Percentiles rank a stretch among this genome's conserved stretches.
These are phyloP conservation scores for Urosaurus nigricauda DNA, from an alignment of 2,797 vertebrate genomes.

Conservation along the genomic window DNA sequence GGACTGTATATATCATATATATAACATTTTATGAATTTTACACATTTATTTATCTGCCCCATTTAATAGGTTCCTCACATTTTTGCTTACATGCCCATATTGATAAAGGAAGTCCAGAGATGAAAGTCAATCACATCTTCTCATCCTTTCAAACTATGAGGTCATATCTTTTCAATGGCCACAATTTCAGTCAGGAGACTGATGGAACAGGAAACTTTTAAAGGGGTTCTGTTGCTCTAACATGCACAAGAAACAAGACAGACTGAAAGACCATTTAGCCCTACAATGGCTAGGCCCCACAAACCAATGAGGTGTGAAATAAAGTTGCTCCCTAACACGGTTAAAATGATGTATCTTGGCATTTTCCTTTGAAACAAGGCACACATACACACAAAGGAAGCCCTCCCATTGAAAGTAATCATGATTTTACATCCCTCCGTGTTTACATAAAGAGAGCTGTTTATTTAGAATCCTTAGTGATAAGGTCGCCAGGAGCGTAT, in stretches of 20 bases:
- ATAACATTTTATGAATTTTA: neutral
- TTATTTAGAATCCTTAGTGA: slow-evolving; percentile 85
- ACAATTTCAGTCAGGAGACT: slow-evolving; percentile 43
- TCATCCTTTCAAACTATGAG: slow-evolving; percentile 14
- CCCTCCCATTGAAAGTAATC: slow-evolving; percentile 83
- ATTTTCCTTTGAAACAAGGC: slow-evolving; percentile 76
- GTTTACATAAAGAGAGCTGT: slow-evolving; percentile 86
- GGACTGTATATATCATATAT: neutral
- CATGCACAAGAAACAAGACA: slow-evolving; percentile 35
- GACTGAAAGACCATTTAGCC: slow-evolving; percentile 49
- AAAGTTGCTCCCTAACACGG: slow-evolving; percentile 55
- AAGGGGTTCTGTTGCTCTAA: slow-evolving; percentile 44
- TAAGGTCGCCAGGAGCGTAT: slow-evolving; percentile 77
- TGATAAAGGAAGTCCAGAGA: neutral
- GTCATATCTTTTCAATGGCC: slow-evolving; percentile 53
- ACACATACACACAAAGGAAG: slow-evolving; percentile 72
- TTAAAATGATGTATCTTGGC: slow-evolving; percentile 77
- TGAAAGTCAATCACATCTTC: neutral
- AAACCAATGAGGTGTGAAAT: slow-evolving; percentile 64
- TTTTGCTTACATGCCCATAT: slow-evolving; percentile 4
- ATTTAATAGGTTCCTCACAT: neutral
- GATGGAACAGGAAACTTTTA: slow-evolving; percentile 40
- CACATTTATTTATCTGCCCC: neutral
- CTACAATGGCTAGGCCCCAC: slow-evolving; percentile 55
- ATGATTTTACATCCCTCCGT: slow-evolving; percentile 80